Base-by-base conservation (phyloP, 2,113 vertebrate species). In the Sciurus niger region DNA sequence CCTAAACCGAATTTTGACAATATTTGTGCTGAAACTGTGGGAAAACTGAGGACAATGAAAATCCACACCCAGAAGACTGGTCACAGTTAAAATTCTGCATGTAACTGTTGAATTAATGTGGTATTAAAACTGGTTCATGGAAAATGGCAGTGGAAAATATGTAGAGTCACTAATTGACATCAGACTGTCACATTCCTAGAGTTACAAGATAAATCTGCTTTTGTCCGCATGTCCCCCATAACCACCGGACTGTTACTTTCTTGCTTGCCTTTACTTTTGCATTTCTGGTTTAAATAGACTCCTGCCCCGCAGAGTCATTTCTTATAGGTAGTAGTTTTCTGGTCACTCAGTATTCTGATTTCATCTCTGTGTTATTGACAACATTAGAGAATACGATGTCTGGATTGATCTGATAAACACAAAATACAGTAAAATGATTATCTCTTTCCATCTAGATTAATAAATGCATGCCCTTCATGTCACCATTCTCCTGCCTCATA, bases 401-500 rank as follows among this genome's bases (percentile, higher is more conserved):
- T 51, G 70, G 43, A 43, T 65, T 55, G 34, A n/a, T 83, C 70
- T 63, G 4, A 68, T 25, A 22, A 80, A 4, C 8, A 46, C 22
- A 63, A 60, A 77, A 77, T 8, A 77, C 6, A 43, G 10, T 67
- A 25, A n/a, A 5, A 10, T 67, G 4, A 28, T 73, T 25, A 32
- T 34, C 25, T 55, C 46, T 95, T 84, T 72, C 55, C 9, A 89
- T 73, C n/a, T 85, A 74, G n/a, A 88, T 53, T 65, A 84, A 67
- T 51, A 84, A 89, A 58, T 28, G 7, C 34, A 58, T 46, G 34
- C 7, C 8, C 8, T 53, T 0, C 8, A 2, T 37, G 46, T 43
- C 68, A 83, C 70, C 24, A 55, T 32, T 68, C 58, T 58, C 40
- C 2, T 55, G 18, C 68, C 58, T 25, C 55, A 65, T 8, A 72